These are phyloP conservation scores for Pristiophorus japonicus DNA, from an alignment of 2,113 vertebrate species.

Conservation along the genomic window DNA sequence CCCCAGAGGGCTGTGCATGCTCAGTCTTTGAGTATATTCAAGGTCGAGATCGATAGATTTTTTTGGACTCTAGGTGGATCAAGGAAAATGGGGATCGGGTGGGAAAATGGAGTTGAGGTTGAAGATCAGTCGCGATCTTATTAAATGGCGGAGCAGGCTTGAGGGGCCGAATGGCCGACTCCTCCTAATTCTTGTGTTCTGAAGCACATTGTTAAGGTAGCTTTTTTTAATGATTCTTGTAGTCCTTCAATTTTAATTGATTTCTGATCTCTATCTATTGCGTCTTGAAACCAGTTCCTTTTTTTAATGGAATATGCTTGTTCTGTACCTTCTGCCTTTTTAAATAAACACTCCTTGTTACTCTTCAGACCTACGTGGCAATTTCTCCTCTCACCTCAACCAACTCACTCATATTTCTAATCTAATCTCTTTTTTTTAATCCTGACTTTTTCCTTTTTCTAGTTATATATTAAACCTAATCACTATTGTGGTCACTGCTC, in stretches of 20 bases:
- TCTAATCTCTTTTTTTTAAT: background rate
- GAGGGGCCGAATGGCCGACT: background rate
- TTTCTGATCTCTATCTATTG: background rate
- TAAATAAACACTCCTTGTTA: background rate
- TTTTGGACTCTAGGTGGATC: background rate
- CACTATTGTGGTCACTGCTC: background rate
- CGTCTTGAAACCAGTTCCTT: background rate
- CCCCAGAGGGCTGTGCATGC: background rate
- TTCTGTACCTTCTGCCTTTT: background rate
- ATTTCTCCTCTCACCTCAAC: background rate
- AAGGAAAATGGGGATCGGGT: background rate
- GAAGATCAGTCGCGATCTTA: background rate
- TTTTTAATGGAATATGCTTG: background rate
- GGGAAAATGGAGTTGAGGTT: background rate
- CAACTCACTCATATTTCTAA: background rate
- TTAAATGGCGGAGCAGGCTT: background rate
- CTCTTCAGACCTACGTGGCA: background rate
- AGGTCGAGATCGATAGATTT: background rate
- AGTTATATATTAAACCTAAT: background rate
- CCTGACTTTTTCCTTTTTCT: background rate
- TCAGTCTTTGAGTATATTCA: background rate
- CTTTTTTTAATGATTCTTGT: no score
- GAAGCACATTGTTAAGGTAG: background rate
- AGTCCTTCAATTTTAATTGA: background rate
- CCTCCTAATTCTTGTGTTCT: no score